Evolutionary conservation across 2,888 invertebrate genomes (phyloP).

Genomic region (Aplocera efformata): DNA sequence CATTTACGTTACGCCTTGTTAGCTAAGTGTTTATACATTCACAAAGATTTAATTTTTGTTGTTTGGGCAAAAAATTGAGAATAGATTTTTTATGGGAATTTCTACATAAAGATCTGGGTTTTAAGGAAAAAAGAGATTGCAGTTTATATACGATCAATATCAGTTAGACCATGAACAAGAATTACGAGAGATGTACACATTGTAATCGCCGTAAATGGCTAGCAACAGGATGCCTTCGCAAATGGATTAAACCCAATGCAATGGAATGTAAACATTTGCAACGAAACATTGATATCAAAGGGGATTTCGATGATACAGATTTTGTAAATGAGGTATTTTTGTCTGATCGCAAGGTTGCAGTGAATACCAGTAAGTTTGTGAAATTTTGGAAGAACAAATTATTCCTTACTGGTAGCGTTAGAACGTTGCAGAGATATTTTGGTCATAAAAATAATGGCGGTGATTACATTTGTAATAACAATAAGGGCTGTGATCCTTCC

Average conservation of each 20-base stretch:
- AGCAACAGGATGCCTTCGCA: slow-evolving; percentile 69
- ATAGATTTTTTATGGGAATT: too few relatives aligned
- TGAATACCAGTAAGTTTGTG: slow-evolving; percentile 66
- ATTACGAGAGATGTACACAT: slow-evolving; percentile 70
- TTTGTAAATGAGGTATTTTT: slow-evolving; percentile 67
- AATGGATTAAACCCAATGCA: slow-evolving; percentile 66
- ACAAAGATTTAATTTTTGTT: too few relatives aligned
- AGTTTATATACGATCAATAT: too few relatives aligned
- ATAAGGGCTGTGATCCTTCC: slow-evolving; percentile 52
- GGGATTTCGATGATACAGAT: slow-evolving; percentile 64
- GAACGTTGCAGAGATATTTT: slow-evolving; percentile 69
- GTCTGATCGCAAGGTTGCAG: slow-evolving; percentile 58
- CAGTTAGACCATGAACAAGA: slow-evolving; percentile 71
- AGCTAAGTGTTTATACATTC: too few relatives aligned
- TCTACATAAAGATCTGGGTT: too few relatives aligned
- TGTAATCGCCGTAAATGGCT: slow-evolving; percentile 75
- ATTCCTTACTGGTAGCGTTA: slow-evolving; percentile 67
- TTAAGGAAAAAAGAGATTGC: too few relatives aligned
- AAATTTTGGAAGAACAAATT: slow-evolving; percentile 76
- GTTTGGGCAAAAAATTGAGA: too few relatives aligned
- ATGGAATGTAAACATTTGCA: slow-evolving; percentile 77
- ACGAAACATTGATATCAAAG: slow-evolving; percentile 66
- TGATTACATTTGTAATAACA: slow-evolving; percentile 56
- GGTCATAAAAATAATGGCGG: slow-evolving; percentile 55
- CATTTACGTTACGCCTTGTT: too few relatives aligned